These are phyloP conservation scores for Cephus nigrinus DNA, from an alignment of 2,888 invertebrate species.

Conservation along the genomic window DNA sequence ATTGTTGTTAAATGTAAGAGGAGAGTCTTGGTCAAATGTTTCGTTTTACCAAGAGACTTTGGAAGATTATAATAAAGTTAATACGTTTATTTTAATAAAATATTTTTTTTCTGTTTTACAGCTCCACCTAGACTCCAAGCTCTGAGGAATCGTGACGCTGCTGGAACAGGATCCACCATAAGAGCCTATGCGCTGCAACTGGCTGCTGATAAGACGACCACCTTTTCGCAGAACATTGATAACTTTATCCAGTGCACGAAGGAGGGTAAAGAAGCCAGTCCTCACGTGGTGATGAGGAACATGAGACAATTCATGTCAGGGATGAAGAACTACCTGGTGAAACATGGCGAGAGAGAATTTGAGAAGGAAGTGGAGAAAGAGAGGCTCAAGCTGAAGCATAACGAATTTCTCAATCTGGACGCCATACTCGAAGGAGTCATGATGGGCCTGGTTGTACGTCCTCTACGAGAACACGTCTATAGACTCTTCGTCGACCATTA, in stretches of 20 bases:
- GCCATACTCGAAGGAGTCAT: conserved; percentile 95
- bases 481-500: conserved; percentile 90
- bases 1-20: conserved; percentile 43
- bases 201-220: conserved; percentile 86
- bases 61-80: neutral
- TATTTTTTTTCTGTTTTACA: conserved; percentile 58
- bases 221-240: conserved; percentile 92
- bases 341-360: conserved; percentile 94
- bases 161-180: conserved; percentile 76
- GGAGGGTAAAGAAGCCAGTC: conserved; percentile 89
- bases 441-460: conserved; percentile 89
- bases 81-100: neutral
- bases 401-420: conserved; percentile 95
- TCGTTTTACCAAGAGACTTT: neutral
- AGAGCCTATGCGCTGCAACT: conserved; percentile 83
- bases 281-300: conserved; percentile 88
- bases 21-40: neutral
- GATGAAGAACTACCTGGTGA: conserved; percentile 97
- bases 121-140: conserved; percentile 83
- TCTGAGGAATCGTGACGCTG: conserved; percentile 71
- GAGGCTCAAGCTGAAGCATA: conserved; percentile 83
- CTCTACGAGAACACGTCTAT: conserved; percentile 86
- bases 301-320: conserved; percentile 98
- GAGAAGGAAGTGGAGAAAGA: conserved; percentile 91
- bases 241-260: conserved; percentile 94